phyloP scores from a whole-genome alignment of 2,113 vertebrate genomes.

The Pseudorectes ferrugineus region DNA sequence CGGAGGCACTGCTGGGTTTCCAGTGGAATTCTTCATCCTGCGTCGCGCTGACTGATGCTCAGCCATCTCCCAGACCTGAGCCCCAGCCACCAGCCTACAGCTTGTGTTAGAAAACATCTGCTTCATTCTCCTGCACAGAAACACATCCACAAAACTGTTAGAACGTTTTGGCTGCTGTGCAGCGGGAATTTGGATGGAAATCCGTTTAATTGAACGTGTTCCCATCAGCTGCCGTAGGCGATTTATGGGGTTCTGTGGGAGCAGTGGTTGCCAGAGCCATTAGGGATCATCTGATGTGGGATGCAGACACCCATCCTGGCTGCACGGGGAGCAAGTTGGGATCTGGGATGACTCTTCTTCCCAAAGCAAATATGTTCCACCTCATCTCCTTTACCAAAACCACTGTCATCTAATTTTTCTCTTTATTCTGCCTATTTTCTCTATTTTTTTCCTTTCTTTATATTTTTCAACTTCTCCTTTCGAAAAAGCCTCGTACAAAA shows the following conservation, averaged over 20 bases:
- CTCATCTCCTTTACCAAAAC: neutral
- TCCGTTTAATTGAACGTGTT: accelerated
- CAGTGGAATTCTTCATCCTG: neutral
- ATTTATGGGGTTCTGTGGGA: neutral
- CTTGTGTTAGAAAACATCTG: neutral
- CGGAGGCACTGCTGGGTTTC: neutral
- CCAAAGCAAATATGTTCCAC: neutral
- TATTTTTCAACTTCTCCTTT: neutral
- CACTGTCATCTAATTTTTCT: neutral
- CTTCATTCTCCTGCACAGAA: neutral
- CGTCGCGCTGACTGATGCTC: accelerated
- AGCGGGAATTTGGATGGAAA: neutral
- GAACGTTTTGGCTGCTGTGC: neutral
- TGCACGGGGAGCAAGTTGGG: neutral
- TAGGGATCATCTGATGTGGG: neutral
- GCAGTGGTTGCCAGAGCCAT: neutral
- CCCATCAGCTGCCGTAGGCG: accelerated
- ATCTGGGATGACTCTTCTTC: neutral
- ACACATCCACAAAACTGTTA: neutral
- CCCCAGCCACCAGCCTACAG: neutral
- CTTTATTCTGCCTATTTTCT: neutral
- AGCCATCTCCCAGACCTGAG: neutral
- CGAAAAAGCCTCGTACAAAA: neutral
- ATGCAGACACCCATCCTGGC: neutral
- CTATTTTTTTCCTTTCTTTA: accelerated